Evolutionary conservation across 1,140 invertebrate species (phyloP).

Genomic region (fruit fly (Drosophila melanogaster)): DNA sequence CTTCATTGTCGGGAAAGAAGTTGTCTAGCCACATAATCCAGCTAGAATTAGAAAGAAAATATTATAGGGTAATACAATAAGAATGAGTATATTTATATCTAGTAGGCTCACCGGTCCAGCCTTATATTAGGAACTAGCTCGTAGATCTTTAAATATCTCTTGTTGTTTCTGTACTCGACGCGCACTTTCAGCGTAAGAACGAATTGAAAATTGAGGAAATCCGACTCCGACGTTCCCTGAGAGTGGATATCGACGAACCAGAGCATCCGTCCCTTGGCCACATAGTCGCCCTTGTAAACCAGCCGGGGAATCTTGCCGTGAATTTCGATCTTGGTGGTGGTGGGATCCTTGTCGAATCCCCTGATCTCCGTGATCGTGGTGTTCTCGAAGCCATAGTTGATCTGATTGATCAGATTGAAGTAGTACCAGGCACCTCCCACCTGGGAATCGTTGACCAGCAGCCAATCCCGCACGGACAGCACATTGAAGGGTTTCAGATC

Average conservation of each 20-base stretch:
- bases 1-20: conserved; percentile 62
- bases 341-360: conserved; percentile 64
- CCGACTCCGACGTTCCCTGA: conserved; percentile 43
- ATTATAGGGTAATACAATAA: too few species aligned
- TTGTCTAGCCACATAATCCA: conserved; percentile 68
- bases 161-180: conserved; percentile 64
- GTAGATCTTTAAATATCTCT: conserved; percentile 63
- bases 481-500: conserved; percentile 56
- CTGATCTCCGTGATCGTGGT: conserved; percentile 58
- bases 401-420: conserved; percentile 53
- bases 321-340: conserved; percentile 44
- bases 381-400: conserved; percentile 65
- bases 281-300: conserved; percentile 55
- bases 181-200: conserved; percentile 50
- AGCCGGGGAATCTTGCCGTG: conserved; percentile 55
- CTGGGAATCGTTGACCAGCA: conserved; percentile 53
- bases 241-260: conserved; percentile 59
- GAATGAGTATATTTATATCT: too few species aligned
- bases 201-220: conserved; percentile 61
- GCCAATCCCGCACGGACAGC: conserved; percentile 41
- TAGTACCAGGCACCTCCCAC: conserved; percentile 55
- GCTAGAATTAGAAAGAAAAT: conserved; percentile 6
- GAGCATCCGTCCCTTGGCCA: conserved; percentile 53
- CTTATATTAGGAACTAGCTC: conserved; percentile 51
- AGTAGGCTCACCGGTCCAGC: conserved; percentile 49